Base-by-base conservation (phyloP, 2,888 invertebrate genomes). In the Lycocerus yunnanus region DNA sequence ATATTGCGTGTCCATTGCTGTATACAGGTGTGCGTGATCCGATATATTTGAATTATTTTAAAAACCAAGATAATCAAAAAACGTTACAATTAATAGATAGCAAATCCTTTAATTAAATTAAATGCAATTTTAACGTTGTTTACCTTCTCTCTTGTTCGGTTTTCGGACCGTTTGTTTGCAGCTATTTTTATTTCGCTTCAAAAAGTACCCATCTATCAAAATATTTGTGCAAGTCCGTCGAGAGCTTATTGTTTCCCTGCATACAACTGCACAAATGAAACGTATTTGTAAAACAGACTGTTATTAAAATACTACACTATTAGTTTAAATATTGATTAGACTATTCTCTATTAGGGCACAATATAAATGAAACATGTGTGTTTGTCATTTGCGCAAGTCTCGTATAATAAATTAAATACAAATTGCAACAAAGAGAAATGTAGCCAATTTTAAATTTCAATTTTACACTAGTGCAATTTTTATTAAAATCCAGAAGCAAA, bases 251-350 rank as follows among this genome's bases (percentile, higher is more conserved):
- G 43, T 43, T 43, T 43, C 43, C 43, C 13, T n/a, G 13, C n/a
- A 43, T n/a, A 43, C 43, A 43, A n/a, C n/a, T 8, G n/a, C n/a
- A 63, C 20, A 63, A 63, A 18, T 61, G 61, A 61, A 61, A 16
- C 20, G 61, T 18, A 63, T 63, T 58, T 15, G 16, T 43, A 65
- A 20, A 58, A 43, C 24, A 16, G 63, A 43, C 69, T 10, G 20
- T 69, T 69, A 69, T 69, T 69, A 70, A 70, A 27, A 24, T 60
- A 60, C 21, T 60, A 60, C 21, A 68, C 68, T 60, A 68, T 60
- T 68, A 20, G 24, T 24, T 68, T 58, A 59, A 69, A 63, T 65
- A 70, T 58, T 43, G 69, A 69, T 69, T 43, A 14, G 24, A 16
- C 63, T 20, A 58, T 63, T 63, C 20, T 65, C 63, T 69, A 69